Evolutionary conservation across 64 coral and sea anemone genomes (phyloP).

Genomic region (Montipora foliosa): DNA sequence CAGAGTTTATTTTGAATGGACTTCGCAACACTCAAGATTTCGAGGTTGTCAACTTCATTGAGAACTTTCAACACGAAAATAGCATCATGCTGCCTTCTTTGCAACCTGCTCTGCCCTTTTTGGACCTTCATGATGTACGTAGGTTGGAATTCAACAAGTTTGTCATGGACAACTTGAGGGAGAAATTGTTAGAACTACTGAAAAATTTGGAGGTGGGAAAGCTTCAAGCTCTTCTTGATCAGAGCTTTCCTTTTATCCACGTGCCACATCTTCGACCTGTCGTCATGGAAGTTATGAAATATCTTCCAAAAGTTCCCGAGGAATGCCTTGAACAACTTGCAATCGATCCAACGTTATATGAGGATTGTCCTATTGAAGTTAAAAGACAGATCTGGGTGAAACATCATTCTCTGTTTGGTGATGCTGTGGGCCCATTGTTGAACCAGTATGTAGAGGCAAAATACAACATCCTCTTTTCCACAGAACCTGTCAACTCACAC

Average conservation of each 20-base stretch:
- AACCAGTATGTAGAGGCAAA: constrained; percentile 95
- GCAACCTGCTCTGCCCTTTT: constrained; percentile 94
- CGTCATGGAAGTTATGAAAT: constrained; percentile 90
- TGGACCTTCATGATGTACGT: constrained; percentile 91
- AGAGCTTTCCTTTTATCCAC: constrained; percentile 91
- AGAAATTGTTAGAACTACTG: constrained; percentile 85
- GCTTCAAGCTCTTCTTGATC: constrained; percentile 80
- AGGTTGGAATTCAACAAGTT: constrained; percentile 91
- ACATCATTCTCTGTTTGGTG: constrained; percentile 96
- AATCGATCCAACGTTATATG: constrained; percentile 83
- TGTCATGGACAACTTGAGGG: constrained; percentile 96
- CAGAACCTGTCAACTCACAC: constrained; percentile 80
- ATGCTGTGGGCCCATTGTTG: constrained; percentile 95
- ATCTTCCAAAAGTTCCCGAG: constrained; percentile 91
- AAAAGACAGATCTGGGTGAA: constrained; percentile 99
- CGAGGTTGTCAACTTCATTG: constrained; percentile 78
- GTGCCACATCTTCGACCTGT: constrained; percentile 90
- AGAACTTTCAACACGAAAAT: constrained; percentile 98
- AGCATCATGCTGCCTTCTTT: constrained; percentile 93
- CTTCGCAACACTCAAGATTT: constrained; percentile 73
- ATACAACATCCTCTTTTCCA: constrained; percentile 79
- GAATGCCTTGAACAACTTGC: constrained; percentile 95
- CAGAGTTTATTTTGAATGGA: constrained; percentile 86
- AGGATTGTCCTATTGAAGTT: constrained; percentile 91
- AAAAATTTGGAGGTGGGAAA: constrained; percentile 81